Evolutionary conservation across 37 sponge, comb jelly and placozoan species (phyloP).

Genomic region (Ephydatia muelleri): DNA sequence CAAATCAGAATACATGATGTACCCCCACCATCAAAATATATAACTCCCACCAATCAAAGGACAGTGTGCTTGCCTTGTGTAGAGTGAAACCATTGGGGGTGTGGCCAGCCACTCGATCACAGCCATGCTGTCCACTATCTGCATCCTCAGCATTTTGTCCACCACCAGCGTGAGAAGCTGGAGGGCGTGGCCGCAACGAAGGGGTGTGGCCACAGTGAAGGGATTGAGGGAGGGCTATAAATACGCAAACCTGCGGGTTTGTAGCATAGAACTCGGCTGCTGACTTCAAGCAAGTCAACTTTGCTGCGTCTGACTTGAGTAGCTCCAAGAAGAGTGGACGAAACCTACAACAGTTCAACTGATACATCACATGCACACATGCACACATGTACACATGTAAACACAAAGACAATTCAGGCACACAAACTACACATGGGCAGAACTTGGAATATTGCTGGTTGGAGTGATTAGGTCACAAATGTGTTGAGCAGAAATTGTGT

Average conservation of each 20-base stretch:
- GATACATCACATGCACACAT: not conserved
- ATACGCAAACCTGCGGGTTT: constrained; percentile 60
- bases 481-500: no score
- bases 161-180: constrained; percentile 71
- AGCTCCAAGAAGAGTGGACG: constrained; percentile 69
- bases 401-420: no score
- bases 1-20: no score
- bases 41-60: not conserved
- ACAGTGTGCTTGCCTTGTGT: constrained; percentile 39
- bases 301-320: constrained; percentile 35
- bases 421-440: no score
- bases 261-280: constrained; percentile 61
- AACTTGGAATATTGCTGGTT: no score
- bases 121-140: constrained; percentile 60
- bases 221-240: not conserved
- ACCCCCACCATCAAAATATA: not conserved
- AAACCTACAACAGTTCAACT: constrained; percentile 64
- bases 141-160: constrained; percentile 73
- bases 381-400: not conserved
- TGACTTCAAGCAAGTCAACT: constrained; percentile 51
- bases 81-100: constrained; percentile 26
- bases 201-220: not conserved
- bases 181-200: not conserved
- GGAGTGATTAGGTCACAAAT: no score
- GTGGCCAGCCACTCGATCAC: constrained; percentile 60